Evolutionary conservation across 2,797 vertebrate species (phyloP).

Genomic region (Coranthus polyacanthus): DNA sequence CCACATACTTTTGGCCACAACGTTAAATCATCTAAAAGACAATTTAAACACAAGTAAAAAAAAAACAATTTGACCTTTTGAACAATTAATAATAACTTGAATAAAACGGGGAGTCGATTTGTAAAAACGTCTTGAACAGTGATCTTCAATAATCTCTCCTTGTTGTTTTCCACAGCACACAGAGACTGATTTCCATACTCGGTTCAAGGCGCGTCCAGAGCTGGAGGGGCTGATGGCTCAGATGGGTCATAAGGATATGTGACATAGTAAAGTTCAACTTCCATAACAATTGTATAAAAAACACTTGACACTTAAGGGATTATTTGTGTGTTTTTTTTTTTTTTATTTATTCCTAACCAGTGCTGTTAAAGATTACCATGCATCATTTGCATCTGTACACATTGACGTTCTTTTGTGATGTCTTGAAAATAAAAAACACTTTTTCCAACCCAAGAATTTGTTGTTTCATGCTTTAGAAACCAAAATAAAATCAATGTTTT

Average conservation of each 20-base stretch:
- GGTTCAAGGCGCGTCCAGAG: slow-evolving; percentile 91
- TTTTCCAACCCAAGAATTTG: not conserved
- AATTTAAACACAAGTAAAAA: too few species aligned
- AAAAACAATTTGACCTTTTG: too few species aligned
- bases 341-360: not conserved
- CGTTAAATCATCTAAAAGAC: too few species aligned
- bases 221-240: slow-evolving; percentile 89
- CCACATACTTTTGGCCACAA: too few species aligned
- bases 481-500: too few species aligned
- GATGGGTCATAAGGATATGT: slow-evolving; percentile 61
- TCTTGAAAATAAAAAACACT: slow-evolving; percentile 20
- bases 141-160: not conserved
- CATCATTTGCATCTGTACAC: not conserved
- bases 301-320: not conserved
- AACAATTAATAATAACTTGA: too few species aligned
- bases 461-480: too few species aligned
- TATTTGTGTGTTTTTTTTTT: slow-evolving; percentile 28
- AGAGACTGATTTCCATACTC: slow-evolving; percentile 85
- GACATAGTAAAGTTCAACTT: not conserved
- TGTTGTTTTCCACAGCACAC: slow-evolving; percentile 83
- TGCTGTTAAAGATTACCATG: not conserved
- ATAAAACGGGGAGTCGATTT: too few species aligned
- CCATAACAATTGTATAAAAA: not conserved
- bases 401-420: not conserved
- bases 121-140: too few species aligned